phyloP scores from a whole-genome alignment of 2,113 vertebrate species.

The Mastomys natalensis region DNA sequence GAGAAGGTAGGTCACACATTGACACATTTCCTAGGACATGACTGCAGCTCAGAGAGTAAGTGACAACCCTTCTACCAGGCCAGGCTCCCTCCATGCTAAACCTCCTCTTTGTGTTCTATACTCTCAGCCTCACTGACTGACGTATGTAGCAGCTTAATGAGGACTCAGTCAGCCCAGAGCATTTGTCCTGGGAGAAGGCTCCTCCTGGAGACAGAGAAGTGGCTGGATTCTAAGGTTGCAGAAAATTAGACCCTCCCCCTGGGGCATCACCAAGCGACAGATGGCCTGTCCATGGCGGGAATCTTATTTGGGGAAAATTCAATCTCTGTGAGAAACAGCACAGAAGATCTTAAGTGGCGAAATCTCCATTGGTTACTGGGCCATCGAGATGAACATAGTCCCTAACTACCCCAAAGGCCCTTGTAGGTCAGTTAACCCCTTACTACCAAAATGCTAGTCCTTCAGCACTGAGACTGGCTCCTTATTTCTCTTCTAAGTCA shows the following conservation, averaged over 20 bases:
- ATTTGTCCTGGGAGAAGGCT: background rate
- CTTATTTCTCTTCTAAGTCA: background rate
- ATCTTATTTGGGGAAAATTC: background rate
- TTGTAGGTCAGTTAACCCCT: background rate
- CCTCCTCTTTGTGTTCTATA: fast-evolving
- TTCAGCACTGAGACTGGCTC: fast-evolving
- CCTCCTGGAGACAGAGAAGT: background rate
- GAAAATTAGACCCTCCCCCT: background rate
- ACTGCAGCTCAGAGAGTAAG: fast-evolving
- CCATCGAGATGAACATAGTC: too few relatives aligned
- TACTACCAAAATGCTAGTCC: background rate
- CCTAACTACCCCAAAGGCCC: background rate
- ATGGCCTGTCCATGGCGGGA: fast-evolving
- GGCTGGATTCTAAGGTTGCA: fast-evolving
- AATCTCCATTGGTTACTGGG: fast-evolving
- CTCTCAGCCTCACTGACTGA: background rate
- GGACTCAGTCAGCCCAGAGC: background rate
- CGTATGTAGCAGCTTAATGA: background rate
- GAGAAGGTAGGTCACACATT: fast-evolving
- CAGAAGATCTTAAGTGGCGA: fast-evolving
- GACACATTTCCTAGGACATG: fast-evolving
- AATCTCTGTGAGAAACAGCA: background rate
- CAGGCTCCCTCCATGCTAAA: fast-evolving
- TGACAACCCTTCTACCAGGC: fast-evolving
- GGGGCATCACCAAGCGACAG: fast-evolving